A percentile compares a stretch with the other conserved stretches of the same genome.
Evolutionary conservation across 1,140 invertebrate genomes (phyloP).

Genomic region (Euwallacea similis): DNA sequence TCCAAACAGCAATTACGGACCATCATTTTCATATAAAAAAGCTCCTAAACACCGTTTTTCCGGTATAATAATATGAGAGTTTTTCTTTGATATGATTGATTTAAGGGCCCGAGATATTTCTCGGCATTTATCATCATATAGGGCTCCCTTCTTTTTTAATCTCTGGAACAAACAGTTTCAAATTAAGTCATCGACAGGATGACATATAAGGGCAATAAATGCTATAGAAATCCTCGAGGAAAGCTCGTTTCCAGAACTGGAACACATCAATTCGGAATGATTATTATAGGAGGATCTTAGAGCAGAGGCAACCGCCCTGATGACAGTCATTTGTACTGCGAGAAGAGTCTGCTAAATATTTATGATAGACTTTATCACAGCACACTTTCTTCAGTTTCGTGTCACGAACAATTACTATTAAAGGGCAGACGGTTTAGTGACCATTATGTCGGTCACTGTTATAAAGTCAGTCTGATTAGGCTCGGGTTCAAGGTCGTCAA

Average conservation of each 20-base stretch:
- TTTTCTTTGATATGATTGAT: too few species aligned
- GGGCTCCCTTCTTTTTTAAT: neutral
- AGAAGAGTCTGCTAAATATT: too few species aligned
- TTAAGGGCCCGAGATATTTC: neutral
- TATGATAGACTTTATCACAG: too few species aligned
- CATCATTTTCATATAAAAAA: neutral
- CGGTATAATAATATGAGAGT: too few species aligned
- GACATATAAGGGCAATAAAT: constrained; percentile 22
- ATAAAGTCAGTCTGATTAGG: too few species aligned
- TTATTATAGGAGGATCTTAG: constrained; percentile 4
- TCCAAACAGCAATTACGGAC: constrained; percentile 12
- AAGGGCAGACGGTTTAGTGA: too few species aligned
- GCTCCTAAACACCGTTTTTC: too few species aligned
- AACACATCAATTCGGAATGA: constrained; percentile 18
- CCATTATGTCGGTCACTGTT: too few species aligned
- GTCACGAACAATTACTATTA: too few species aligned
- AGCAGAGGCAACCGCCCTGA: neutral
- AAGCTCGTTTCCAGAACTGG: constrained; percentile 9
- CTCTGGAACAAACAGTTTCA: constrained; percentile 24
- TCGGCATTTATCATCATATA: neutral
- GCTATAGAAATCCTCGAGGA: constrained; percentile 8
- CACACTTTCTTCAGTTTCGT: too few species aligned
- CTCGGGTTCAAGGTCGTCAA: too few species aligned
- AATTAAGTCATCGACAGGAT: constrained; percentile 22
- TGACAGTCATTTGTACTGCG: neutral